Percentiles rank a stretch among this genome's conserved stretches.
Evolutionary conservation across 2,888 invertebrate species (phyloP).

Genomic region (Torymus tubicola): DNA sequence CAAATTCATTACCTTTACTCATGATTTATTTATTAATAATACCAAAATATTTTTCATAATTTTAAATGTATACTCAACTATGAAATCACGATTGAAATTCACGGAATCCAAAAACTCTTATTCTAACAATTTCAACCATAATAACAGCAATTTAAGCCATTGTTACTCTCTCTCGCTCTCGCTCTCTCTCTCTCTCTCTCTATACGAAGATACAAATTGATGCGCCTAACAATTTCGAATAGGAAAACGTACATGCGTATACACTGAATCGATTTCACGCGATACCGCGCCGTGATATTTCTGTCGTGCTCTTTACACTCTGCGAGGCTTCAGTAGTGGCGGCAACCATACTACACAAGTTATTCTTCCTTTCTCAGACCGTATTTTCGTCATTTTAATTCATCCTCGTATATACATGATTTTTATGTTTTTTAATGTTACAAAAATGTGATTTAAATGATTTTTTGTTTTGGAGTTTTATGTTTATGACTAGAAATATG

Average conservation of each 20-base stretch:
- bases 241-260: slow-evolving; percentile 6
- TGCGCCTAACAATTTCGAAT: slow-evolving; percentile 19
- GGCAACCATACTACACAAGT: not conserved
- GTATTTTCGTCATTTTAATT: slow-evolving; percentile 27
- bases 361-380: not conserved
- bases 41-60: too few relatives aligned
- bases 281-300: not conserved
- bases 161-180: too few relatives aligned
- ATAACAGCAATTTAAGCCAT: slow-evolving; percentile 14
- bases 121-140: too few relatives aligned
- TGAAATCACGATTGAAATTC: too few relatives aligned
- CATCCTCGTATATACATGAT: not conserved
- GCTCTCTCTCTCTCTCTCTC: too few relatives aligned
- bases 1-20: too few relatives aligned
- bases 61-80: too few relatives aligned
- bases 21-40: too few relatives aligned
- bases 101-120: too few relatives aligned
- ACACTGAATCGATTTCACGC: slow-evolving; percentile 20
- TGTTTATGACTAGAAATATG: too few relatives aligned
- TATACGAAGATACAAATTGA: slow-evolving; percentile 28
- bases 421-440: not conserved
- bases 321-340: slow-evolving; percentile 1
- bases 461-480: not conserved
- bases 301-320: slow-evolving; percentile 6
- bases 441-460: not conserved